Conservation (phyloP, 2,113 vertebrate species). For the Dunckerocampus dactyliophorus region DNA sequence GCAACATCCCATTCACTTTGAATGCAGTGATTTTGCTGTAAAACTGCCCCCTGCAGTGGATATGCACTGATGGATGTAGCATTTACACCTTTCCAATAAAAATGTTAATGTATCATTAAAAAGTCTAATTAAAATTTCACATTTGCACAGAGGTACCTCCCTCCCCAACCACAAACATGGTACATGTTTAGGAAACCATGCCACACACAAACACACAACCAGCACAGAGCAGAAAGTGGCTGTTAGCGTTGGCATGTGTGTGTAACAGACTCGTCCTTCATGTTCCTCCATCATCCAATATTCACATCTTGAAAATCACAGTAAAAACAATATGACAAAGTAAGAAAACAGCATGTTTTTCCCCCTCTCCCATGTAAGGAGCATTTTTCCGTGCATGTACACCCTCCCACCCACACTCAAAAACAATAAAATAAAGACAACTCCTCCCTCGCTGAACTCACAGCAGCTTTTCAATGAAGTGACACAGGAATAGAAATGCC, state of each 20-base stretch:
- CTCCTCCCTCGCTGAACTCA: constrained; percentile 24
- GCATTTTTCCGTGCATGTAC: constrained; percentile 40
- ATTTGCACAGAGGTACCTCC: constrained; percentile 60
- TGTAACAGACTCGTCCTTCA: constrained; percentile 48
- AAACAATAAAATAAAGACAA: constrained; percentile 23
- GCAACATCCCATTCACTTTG: constrained; percentile 55
- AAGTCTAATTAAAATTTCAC: constrained; percentile 65
- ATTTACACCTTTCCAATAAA: constrained; percentile 34
- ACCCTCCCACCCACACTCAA: neutral
- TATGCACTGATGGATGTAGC: constrained; percentile 36
- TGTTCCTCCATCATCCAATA: constrained; percentile 54
- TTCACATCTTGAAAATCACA: constrained; percentile 58
- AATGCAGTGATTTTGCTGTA: constrained; percentile 57
- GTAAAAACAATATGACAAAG: constrained; percentile 57
- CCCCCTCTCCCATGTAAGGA: constrained; percentile 16
- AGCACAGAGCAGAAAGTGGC: constrained; percentile 28
- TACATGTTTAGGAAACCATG: constrained; percentile 38
- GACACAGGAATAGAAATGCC: constrained; percentile 24
- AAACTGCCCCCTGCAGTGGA: constrained; percentile 60
- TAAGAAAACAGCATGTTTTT: constrained; percentile 59
- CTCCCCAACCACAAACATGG: neutral
- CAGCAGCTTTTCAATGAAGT: constrained; percentile 21
- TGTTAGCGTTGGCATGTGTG: constrained; percentile 5
- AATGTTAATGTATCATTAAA: constrained; percentile 58
- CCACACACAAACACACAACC: constrained; percentile 46